Base-by-base conservation (phyloP, 1,140 invertebrate species). In the Formica selysi region DNA sequence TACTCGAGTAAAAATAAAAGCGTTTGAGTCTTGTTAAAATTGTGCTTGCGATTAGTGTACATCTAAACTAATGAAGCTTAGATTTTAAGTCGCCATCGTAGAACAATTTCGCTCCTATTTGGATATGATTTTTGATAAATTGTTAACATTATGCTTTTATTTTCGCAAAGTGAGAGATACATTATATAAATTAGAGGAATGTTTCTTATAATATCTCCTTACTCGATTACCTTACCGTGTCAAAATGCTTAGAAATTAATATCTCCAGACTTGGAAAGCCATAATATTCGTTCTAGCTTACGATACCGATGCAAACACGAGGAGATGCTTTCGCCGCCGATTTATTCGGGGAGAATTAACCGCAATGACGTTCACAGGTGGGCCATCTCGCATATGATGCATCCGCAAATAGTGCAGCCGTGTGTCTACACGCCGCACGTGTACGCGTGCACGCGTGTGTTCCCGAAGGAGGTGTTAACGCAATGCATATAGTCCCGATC, bases 341-440 rank as follows among this genome's bases (percentile, higher is more conserved):
- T 68, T 85, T 78, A 88, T 86, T 76, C 65, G 64, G 2, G 19
- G 51, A 76, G 74, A 87, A 87, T 87, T 76, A 85, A 76, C 57
- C 64, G 65, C 70, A 22, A 73, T 59, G 16, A 59, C 80, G 80
- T 57, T 74, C 76, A 74, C 87, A 81, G 87, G 70, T 89, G 76
- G 87, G 68, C 61, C 73, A 88, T 86, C 54, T 36, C 48, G 38
- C n/a, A 16, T 76, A 78, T 78, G 38, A 59, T 76, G 70, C 32
- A 76, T 76, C 13, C 68, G 38, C 73, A 57, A 88, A 89, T 79
- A 88, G 74, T 76, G 41, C 36, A 36, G 16, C n/a, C 74, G 59
- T 29, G 51, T 70, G 71, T 74, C 80, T 83, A 87, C 68, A 87
- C 76, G 74, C 48, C 26, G 74, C 62, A 38, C 73, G 36, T 51